Percentiles rank a stretch among this genome's conserved stretches.
These are phyloP conservation scores for Aldrovandia affinis DNA, from an alignment of 2,797 vertebrate genomes.

Conservation along the genomic window DNA sequence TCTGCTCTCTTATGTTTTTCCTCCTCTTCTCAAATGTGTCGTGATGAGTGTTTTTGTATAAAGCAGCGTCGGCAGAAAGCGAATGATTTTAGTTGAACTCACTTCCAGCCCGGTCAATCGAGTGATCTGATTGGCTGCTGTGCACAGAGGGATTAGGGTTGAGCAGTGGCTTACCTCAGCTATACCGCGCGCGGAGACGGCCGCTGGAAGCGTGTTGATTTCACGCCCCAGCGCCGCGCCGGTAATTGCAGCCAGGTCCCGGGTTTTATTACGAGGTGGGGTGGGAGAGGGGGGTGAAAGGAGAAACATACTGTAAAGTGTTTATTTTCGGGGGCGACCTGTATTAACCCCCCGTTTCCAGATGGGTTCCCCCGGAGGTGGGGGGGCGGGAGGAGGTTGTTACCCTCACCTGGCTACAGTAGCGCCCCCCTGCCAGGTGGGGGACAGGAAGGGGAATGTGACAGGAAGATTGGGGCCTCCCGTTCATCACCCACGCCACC, in stretches of 20 bases:
- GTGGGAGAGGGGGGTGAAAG: conserved; percentile 94
- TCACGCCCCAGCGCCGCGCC: conserved; percentile 6
- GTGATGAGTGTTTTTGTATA: not conserved
- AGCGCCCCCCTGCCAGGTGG: conserved; percentile 73
- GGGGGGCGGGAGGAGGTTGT: conserved; percentile 74
- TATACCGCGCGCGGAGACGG: not conserved
- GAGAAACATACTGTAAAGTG: conserved; percentile 94
- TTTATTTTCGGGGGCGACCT: conserved; percentile 98
- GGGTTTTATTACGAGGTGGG: conserved; percentile 94
- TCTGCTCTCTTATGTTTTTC: not conserved
- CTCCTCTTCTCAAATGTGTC: not conserved
- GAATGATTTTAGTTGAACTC: not conserved
- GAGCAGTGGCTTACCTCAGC: conserved; percentile 19
- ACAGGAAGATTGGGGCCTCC: too few relatives aligned
- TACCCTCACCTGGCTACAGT: conserved; percentile 84
- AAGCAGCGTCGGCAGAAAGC: conserved; percentile 23
- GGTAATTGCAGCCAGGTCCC: conserved; percentile 14
- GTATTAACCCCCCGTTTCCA: conserved; percentile 94
- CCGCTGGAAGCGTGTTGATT: conserved; percentile 23
- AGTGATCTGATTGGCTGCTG: conserved; percentile 53
- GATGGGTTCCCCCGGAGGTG: conserved; percentile 81
- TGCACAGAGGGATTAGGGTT: conserved; percentile 59
- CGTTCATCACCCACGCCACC: too few relatives aligned
- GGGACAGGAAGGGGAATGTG: conserved; percentile 73
- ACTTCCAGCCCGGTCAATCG: conserved; percentile 37